Conservation (phyloP, 1,140 invertebrate species). For the Choristoneura fumiferana region DNA sequence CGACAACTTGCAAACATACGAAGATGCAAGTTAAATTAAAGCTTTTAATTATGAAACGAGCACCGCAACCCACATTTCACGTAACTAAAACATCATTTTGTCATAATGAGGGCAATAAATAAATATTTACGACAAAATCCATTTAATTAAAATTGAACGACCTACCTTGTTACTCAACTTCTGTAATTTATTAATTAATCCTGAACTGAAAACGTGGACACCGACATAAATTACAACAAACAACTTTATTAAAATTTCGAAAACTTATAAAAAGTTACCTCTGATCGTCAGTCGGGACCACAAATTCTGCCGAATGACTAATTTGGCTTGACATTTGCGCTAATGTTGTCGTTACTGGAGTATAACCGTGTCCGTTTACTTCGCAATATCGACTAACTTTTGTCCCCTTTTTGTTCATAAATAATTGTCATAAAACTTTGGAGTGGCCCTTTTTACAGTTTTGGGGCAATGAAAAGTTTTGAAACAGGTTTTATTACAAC, state of each 20-base stretch:
- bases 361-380: slow-evolving; percentile 21
- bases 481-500: slow-evolving; percentile 5
- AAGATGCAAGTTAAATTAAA: too few species aligned
- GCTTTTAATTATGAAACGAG: slow-evolving; percentile 2
- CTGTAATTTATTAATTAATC: slow-evolving; percentile 54
- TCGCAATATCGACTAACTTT: background rate
- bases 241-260: slow-evolving; percentile 57
- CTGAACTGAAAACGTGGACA: slow-evolving; percentile 32
- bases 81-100: slow-evolving; percentile 19
- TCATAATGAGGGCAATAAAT: slow-evolving; percentile 39
- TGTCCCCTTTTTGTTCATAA: slow-evolving; percentile 15
- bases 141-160: slow-evolving; percentile 35
- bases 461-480: background rate
- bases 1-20: too few species aligned
- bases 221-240: slow-evolving; percentile 39
- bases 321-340: slow-evolving; percentile 51
- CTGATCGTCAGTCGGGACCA: slow-evolving; percentile 42
- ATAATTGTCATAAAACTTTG: slow-evolving; percentile 13
- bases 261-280: slow-evolving; percentile 48
- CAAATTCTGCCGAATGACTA: slow-evolving; percentile 55
- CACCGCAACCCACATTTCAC: slow-evolving; percentile 22
- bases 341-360: slow-evolving; percentile 49
- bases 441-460: slow-evolving; percentile 4
- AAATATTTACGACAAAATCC: slow-evolving; percentile 37
- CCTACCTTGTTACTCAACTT: slow-evolving; percentile 42